Evolutionary conservation across 1,140 invertebrate genomes (phyloP).

Genomic region (Acyrthosiphon pisum): DNA sequence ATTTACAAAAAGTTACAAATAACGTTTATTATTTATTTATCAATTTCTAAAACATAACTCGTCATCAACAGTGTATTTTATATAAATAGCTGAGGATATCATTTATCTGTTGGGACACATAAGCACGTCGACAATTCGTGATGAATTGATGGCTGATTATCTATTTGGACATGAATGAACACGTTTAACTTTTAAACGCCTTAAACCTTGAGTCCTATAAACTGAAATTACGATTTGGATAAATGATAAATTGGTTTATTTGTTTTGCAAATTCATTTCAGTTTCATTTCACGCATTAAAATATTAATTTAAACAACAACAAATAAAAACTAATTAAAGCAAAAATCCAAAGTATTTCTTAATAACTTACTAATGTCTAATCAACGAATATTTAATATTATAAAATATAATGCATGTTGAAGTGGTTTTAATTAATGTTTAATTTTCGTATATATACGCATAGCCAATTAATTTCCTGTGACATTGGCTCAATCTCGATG

Average conservation of each 20-base stretch:
- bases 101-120: neutral
- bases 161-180: neutral
- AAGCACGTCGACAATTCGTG: neutral
- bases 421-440: neutral
- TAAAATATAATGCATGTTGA: neutral
- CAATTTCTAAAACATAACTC: neutral
- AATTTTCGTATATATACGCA: neutral
- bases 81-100: too few species aligned
- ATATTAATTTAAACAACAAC: neutral
- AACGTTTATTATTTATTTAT: neutral
- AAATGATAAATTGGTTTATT: neutral
- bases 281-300: neutral
- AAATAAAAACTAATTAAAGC: slow-evolving; percentile 1
- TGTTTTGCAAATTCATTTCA: neutral
- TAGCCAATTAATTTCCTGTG: neutral
- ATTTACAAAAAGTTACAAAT: too few species aligned
- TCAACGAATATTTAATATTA: neutral
- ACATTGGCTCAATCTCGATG: neutral
- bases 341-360: neutral
- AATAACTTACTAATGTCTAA: neutral
- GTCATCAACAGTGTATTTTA: too few species aligned
- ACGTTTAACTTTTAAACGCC: neutral
- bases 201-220: neutral
- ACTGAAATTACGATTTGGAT: neutral
- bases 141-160: neutral